Base-by-base conservation (phyloP, 2,113 vertebrate species). In the Colinus virginianus region DNA sequence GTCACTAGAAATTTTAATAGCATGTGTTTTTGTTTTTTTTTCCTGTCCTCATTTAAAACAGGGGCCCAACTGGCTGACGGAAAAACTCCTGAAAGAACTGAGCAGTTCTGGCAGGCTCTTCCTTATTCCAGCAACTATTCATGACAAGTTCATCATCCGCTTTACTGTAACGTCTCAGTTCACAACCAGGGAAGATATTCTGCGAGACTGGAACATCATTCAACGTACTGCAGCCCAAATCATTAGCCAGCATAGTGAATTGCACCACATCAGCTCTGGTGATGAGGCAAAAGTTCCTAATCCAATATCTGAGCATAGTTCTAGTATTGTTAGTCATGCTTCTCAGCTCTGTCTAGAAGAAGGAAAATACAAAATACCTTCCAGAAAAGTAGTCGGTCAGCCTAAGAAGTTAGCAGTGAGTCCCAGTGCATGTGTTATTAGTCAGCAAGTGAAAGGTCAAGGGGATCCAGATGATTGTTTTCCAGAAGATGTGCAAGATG, bases 151-250 rank as follows among this genome's bases (percentile, higher is more conserved):
- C 87, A 99, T 99, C 87, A 99, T 99, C 81, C 98, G 99, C 78
- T 99, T 99, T 78, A 98, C 98, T 0, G 99, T 99, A 91, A 99
- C 99, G 0, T 99, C 99, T 20, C 99, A 99, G 97, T 98, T 98
- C 96, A 99, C 99, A 34, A 98, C 98, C 16, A 97, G 94, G 22
- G 98, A 98, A 21, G 99, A 99, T 79, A 98, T 99, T 87, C 97
- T 98, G 34, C 98, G 96, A 49, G 99, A 99, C 97, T 99, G 99
- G 99, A 93, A 68, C 82, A 95, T 98, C 92, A 99, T 99, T 90
- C 97, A 96, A 76, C 95, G 98, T 51, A 97, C 96, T 15, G 98
- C 98, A 48, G 92, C 97, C 15, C 78, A 93, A 53, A 86, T 99
- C 12, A 70, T 98, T 59, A 95, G 95, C 53, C 96, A 96, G 77